Conservation (phyloP, 1,140 invertebrate genomes). For the Drosophila nikananu region DNA sequence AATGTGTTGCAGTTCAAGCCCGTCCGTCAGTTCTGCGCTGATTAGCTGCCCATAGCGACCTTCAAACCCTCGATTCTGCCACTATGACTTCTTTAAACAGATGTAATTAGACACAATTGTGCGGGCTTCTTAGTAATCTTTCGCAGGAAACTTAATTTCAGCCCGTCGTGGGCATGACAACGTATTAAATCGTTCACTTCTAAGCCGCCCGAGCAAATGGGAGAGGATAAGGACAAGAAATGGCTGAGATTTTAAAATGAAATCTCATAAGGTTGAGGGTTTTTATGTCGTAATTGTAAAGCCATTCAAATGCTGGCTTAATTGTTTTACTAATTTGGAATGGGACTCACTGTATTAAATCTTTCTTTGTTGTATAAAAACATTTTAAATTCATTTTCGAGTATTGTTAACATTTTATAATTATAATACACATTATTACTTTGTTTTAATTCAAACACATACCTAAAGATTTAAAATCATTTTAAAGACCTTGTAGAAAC, state of each 20-base stretch:
- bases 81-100: constrained; percentile 58
- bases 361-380: too few relatives aligned
- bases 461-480: neutral
- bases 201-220: constrained; percentile 9
- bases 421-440: neutral
- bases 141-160: constrained; percentile 39
- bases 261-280: neutral
- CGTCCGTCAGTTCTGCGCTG: constrained; percentile 36
- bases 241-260: constrained; percentile 4
- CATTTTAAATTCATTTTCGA: too few relatives aligned
- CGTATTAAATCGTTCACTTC: constrained; percentile 4
- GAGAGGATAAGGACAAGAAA: constrained; percentile 19
- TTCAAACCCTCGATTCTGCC: constrained; percentile 7
- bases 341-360: too few relatives aligned
- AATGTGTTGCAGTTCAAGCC: constrained; percentile 44
- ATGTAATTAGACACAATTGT: constrained; percentile 75
- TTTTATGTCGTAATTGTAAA: constrained; percentile 7
- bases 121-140: constrained; percentile 41
- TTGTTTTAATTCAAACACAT: neutral
- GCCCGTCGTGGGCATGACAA: constrained; percentile 35
- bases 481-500: neutral
- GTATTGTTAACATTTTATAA: neutral
- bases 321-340: constrained; percentile 1
- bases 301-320: neutral
- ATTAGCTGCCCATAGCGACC: constrained; percentile 36